Base-by-base conservation (phyloP, 2,113 vertebrate species). In the Alethe diademata region DNA sequence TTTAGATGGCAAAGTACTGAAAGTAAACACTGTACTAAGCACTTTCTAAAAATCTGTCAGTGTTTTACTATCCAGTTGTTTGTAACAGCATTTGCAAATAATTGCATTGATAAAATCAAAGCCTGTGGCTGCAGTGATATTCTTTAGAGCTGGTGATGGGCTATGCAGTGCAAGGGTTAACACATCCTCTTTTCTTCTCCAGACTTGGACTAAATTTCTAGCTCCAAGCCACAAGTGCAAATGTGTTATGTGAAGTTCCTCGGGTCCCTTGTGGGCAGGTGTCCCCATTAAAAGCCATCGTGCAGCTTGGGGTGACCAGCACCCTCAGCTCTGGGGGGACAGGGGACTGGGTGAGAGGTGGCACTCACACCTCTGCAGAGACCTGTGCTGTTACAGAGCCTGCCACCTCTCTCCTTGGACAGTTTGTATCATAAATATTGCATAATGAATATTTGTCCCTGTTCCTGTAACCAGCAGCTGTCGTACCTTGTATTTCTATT, bases 391-490 rank as follows among this genome's bases (percentile, higher is more conserved):
- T 50, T 33, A 45, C 61, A 75, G 8, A 61, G 50, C 20, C 74
- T 85, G 66, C n/a, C 57, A 53, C 74, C 35, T 91, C 56, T 40
- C 17, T 87, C 51, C 78, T 56, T 78, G 58, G 31, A 53, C 38
- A 64, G 56, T 54, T 89, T 84, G 58, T 35, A 50, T 57, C 54
- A 76, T 89, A 89, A 94, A 95, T 82, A 79, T 70, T 86, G 56
- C 60, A 71, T 14, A 42, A 74, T 29, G 14, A 79, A 62, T 72
- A 85, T 92, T 92, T 92, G 66, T 90, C 50, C 67, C 84, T 87
- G 19, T 56, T 91, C 66, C 53, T 62, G 29, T 85, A 89, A 95
- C 66, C 57, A 92, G 62, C 42, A 90, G 45, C 84, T 95, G 87
- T 72, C 35, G 0, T 66, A n/a, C 22, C n/a, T 89, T 38, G 3